Evolutionary conservation across 1,140 invertebrate genomes (phyloP).

Genomic region (Drosophila equinoxialis): DNA sequence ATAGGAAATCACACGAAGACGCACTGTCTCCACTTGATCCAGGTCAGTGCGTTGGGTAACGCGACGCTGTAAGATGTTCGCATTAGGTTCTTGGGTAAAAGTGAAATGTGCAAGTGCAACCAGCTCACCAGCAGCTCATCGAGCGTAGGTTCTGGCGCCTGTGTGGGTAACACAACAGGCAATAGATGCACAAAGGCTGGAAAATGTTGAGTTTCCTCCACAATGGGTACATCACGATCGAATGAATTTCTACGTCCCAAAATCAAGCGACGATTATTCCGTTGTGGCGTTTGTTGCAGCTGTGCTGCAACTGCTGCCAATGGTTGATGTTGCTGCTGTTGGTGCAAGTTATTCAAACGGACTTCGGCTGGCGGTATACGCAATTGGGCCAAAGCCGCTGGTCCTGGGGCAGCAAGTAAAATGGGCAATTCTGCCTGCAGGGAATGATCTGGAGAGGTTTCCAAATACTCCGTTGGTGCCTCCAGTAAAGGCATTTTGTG

Average conservation of each 20-base stretch:
- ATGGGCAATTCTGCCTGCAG: constrained; percentile 65
- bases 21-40: constrained; percentile 85
- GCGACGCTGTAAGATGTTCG: constrained; percentile 49
- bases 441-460: constrained; percentile 70
- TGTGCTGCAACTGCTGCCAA: background rate
- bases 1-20: constrained; percentile 86
- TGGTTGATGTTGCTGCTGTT: constrained; percentile 9
- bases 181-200: constrained; percentile 82
- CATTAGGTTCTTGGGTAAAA: background rate
- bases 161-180: constrained; percentile 84
- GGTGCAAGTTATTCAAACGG: constrained; percentile 52
- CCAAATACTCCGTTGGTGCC: constrained; percentile 67
- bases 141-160: constrained; percentile 84
- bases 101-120: too few species aligned
- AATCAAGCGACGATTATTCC: constrained; percentile 46
- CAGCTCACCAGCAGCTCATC: constrained; percentile 85
- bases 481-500: constrained; percentile 68
- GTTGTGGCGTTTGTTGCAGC: constrained; percentile 23
- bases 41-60: constrained; percentile 85
- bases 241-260: constrained; percentile 56
- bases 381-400: constrained; percentile 62
- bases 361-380: constrained; percentile 55
- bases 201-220: constrained; percentile 68
- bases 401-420: constrained; percentile 52
- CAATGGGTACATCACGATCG: constrained; percentile 65